These are phyloP conservation scores for Belonocnema kinseyi DNA, from an alignment of 1,140 invertebrate genomes.

Conservation along the genomic window DNA sequence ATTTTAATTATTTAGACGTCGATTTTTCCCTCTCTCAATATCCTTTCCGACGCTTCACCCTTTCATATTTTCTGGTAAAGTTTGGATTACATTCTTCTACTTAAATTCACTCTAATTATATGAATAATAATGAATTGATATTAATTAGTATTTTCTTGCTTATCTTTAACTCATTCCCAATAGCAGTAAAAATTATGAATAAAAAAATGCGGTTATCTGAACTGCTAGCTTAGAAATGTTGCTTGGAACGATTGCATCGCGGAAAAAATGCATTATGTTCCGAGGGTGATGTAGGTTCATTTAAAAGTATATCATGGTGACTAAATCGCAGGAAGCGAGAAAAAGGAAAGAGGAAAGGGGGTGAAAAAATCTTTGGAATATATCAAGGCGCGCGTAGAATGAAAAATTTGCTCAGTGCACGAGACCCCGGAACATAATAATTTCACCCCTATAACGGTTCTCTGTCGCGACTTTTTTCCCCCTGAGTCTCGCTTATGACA, in stretches of 20 bases:
- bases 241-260: background rate
- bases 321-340: background rate
- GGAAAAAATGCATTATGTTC: constrained; percentile 14
- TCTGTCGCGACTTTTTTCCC: constrained; percentile 24
- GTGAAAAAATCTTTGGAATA: constrained; percentile 30
- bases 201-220: background rate
- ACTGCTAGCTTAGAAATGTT: constrained; percentile 1
- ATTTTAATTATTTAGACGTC: no score
- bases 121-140: no score
- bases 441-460: constrained; percentile 24
- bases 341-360: background rate
- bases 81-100: no score
- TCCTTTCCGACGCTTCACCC: no score
- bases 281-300: constrained; percentile 16
- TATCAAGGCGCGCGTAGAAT: constrained; percentile 31
- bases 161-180: background rate
- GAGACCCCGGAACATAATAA: constrained; percentile 30
- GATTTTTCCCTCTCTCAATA: no score
- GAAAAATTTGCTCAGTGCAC: constrained; percentile 17
- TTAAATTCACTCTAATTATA: no score
- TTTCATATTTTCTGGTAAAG: no score
- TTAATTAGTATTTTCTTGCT: background rate
- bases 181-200: background rate
- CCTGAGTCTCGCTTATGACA: constrained; percentile 14
- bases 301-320: constrained; percentile 32